Percentiles rank a stretch among this genome's conserved stretches.
These are phyloP conservation scores for Mesochorus sp. DNA, from an alignment of 2,888 invertebrate genomes.

Conservation along the genomic window DNA sequence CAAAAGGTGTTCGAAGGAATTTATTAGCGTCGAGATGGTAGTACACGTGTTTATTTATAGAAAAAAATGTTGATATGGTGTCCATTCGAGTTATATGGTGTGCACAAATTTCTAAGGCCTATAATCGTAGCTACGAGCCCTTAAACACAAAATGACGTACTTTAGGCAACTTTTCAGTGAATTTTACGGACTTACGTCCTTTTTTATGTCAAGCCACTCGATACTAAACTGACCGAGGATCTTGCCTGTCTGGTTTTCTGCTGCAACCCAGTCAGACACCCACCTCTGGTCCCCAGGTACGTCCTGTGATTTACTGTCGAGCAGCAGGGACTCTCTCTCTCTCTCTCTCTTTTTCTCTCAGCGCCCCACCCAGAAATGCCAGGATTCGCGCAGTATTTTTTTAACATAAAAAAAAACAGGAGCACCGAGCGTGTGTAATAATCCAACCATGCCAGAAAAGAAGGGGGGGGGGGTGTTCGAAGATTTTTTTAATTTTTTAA, in stretches of 20 bases:
- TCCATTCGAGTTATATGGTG: too few species aligned
- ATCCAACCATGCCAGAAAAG: slow-evolving; percentile 45
- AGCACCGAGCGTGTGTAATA: slow-evolving; percentile 51
- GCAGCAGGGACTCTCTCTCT: slow-evolving; percentile 61
- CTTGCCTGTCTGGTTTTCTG: slow-evolving; percentile 57
- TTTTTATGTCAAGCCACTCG: background rate
- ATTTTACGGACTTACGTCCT: background rate
- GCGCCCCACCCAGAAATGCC: slow-evolving; percentile 81
- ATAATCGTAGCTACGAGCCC: background rate
- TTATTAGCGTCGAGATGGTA: slow-evolving; percentile 74
- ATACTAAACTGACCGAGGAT: slow-evolving; percentile 30
- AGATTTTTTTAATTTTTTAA: too few species aligned
- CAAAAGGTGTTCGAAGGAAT: slow-evolving; percentile 73
- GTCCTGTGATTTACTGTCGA: slow-evolving; percentile 65
- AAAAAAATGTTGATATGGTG: too few species aligned
- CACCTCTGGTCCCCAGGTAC: slow-evolving; percentile 65
- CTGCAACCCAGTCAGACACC: slow-evolving; percentile 71
- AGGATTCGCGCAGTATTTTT: slow-evolving; percentile 78
- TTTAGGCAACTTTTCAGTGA: background rate
- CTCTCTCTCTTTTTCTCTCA: slow-evolving; percentile 6
- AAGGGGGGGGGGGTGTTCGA: too few species aligned
- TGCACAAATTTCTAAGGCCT: too few species aligned
- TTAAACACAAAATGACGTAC: background rate
- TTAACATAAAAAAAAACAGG: slow-evolving; percentile 65
- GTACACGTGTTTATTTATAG: too few species aligned